phyloP scores from a whole-genome alignment of 2,113 vertebrate genomes.

The Cygnus atratus region DNA sequence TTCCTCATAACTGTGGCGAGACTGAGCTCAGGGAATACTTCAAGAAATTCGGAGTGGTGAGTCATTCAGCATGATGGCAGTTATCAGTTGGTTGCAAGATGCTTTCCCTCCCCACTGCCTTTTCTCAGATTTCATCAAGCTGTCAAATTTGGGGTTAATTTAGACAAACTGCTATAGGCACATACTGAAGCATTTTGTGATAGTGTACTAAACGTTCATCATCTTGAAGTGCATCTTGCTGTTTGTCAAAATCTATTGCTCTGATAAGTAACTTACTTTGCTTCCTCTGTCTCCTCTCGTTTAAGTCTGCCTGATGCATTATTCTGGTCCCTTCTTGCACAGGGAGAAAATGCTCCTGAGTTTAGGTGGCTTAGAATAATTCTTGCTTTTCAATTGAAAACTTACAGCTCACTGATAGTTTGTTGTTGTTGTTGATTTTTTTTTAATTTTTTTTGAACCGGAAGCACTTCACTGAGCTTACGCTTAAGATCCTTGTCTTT shows the following conservation, averaged over 20 bases:
- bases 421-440: neutral
- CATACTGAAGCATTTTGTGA: neutral
- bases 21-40: slow-evolving; percentile 99
- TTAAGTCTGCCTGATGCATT: neutral
- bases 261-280: neutral
- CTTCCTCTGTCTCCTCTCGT: neutral
- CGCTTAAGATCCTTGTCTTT: neutral
- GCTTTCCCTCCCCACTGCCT: neutral
- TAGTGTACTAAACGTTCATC: neutral
- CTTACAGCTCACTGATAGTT: neutral
- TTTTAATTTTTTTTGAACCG: neutral
- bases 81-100: neutral
- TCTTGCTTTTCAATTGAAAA: neutral
- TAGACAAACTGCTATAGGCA: neutral
- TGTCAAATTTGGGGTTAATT: slow-evolving; percentile 14
- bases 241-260: slow-evolving; percentile 2
- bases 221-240: neutral
- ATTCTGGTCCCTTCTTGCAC: neutral
- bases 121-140: neutral
- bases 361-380: neutral
- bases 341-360: neutral
- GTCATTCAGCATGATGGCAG: slow-evolving; percentile 58
- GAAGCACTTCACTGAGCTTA: neutral
- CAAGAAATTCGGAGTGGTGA: slow-evolving; percentile 99
- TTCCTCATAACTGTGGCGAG: slow-evolving; percentile 99